These are phyloP conservation scores for Schizotus pectinicornis DNA, from an alignment of 2,888 invertebrate species.

Conservation along the genomic window DNA sequence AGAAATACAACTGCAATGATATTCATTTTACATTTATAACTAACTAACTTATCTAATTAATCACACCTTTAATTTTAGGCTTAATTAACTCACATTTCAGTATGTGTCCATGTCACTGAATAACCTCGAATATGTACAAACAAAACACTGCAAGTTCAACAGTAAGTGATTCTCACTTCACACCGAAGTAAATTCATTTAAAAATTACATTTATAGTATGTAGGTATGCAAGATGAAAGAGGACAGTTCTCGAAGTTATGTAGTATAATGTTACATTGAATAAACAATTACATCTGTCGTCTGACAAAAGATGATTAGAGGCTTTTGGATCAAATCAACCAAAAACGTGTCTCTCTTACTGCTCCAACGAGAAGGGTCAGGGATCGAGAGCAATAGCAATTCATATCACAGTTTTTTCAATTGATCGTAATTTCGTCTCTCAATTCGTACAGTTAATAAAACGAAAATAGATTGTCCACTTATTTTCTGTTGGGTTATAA, in stretches of 20 bases:
- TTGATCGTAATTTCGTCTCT: no score
- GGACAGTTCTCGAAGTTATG: constrained; percentile 35
- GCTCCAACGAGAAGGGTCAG: no score
- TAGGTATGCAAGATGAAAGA: constrained; percentile 38
- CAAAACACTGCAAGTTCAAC: constrained; percentile 39
- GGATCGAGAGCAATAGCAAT: no score
- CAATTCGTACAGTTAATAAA: no score
- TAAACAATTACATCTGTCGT: constrained; percentile 23
- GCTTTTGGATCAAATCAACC: no score
- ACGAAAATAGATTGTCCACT: no score
- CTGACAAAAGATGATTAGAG: no score
- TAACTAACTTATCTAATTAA: constrained; percentile 52
- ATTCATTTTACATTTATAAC: constrained; percentile 53
- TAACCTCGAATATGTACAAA: constrained; percentile 43
- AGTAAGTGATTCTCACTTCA: constrained; percentile 37
- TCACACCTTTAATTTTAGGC: constrained; percentile 54
- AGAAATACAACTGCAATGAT: constrained; percentile 51
- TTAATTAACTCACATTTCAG: constrained; percentile 41
- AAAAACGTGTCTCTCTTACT: no score
- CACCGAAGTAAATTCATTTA: constrained; percentile 33
- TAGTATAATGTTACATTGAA: constrained; percentile 23
- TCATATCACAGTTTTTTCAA: no score
- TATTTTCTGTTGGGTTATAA: no score
- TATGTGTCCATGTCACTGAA: constrained; percentile 33
- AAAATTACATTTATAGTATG: constrained; percentile 37